Base-by-base conservation (phyloP, 2,888 invertebrate species). In the Drosophila suboccidentalis region DNA sequence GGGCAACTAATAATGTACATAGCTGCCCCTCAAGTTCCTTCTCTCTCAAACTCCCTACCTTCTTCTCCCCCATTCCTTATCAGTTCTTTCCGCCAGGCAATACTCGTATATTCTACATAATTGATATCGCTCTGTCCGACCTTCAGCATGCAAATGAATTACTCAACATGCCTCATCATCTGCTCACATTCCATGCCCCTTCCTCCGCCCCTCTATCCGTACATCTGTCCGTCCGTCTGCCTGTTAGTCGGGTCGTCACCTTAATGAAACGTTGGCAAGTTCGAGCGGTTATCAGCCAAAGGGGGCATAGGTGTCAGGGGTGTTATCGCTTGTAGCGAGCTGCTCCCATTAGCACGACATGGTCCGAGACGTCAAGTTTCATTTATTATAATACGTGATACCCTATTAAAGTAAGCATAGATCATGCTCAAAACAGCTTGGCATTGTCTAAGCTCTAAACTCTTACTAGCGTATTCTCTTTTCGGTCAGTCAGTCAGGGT, bases 111-210 rank as follows among this genome's bases (percentile, higher is more conserved):
- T 57, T 63, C 53, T 36, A 57, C 74, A 75, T 81, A 81, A 81
- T 81, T 81, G 79, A 78, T 78, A 78, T 72, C 58, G 54, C 59
- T 58, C 13, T 29, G 29, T 13, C 51, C 85, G 82, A 82, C 87
- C 83, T 87, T 84, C 85, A 82, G 72, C 72, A 78, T 68, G 74
- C 80, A 78, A 84, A 87, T 85, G 82, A 75, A 84, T 85, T 87
- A 84, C 82, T 84, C 83, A 84, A 81, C 80, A 75, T 64, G 68
- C 34, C 50, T 57, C 69, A 61, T 60, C 74, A 65, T 53, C 55
- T 67, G 54, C 61, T 60, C 29, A 50, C 51, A 41, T 39, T 50
- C 19, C 41, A 10, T 11, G 19, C 41, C 41, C 41, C 41, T 36
- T 34, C 13, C 22, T 15, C 50, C 5, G 15, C 15, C 17, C 39